These are phyloP conservation scores for Eupithecia insigniata DNA, from an alignment of 2,888 invertebrate genomes.

Conservation along the genomic window DNA sequence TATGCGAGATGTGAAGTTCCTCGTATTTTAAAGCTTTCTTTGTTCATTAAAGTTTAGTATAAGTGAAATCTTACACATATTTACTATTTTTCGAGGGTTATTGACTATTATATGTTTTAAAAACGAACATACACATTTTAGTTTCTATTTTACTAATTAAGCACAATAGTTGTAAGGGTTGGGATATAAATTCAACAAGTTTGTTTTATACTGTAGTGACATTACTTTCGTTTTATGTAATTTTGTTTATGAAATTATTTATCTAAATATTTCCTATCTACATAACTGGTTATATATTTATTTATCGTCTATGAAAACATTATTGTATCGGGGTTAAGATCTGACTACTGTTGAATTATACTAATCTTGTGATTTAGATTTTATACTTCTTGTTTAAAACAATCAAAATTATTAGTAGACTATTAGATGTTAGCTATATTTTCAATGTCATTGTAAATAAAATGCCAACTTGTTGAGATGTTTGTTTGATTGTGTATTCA, in stretches of 20 bases:
- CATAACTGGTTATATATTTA: neutral
- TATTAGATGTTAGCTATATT: conserved; percentile 84
- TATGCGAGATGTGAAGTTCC: conserved; percentile 72
- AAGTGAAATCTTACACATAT: conserved; percentile 72
- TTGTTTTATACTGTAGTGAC: conserved; percentile 50
- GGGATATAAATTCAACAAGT: conserved; percentile 71
- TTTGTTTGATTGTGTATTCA: conserved; percentile 67
- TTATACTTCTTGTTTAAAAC: conserved; percentile 84
- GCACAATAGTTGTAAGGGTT: conserved; percentile 79
- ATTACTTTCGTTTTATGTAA: conserved; percentile 40
- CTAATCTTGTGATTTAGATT: conserved; percentile 84
- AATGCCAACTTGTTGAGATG: conserved; percentile 84
- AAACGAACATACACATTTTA: conserved; percentile 67
- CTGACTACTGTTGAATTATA: conserved; percentile 73
- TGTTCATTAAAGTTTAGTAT: conserved; percentile 65
- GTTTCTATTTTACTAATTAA: conserved; percentile 67
- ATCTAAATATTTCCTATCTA: conserved; percentile 45
- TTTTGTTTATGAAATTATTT: conserved; percentile 60
- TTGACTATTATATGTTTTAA: conserved; percentile 67
- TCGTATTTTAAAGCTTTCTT: conserved; percentile 64
- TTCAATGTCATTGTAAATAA: conserved; percentile 85
- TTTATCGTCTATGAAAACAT: conserved; percentile 53
- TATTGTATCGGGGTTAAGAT: conserved; percentile 68
- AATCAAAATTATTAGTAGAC: conserved; percentile 82
- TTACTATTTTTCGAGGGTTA: conserved; percentile 81